A percentile compares a stretch with the other conserved stretches of the same genome.
Conservation (phyloP, 2,888 invertebrate species). For the Nymphalis c-album region DNA sequence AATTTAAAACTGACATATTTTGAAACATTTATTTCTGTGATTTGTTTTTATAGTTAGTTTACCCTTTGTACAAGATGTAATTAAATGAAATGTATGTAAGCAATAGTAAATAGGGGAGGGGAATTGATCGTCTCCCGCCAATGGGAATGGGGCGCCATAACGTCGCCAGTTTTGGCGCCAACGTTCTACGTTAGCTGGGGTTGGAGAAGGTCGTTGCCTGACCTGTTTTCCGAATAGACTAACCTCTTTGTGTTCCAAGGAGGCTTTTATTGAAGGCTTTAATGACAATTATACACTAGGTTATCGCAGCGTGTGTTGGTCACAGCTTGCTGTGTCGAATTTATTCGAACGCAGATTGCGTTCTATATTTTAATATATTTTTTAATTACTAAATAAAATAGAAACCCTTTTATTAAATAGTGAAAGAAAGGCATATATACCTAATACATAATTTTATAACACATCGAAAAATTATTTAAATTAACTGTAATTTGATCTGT, state of each 20-base stretch:
- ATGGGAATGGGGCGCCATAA: conserved; percentile 52
- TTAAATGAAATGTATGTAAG: not conserved
- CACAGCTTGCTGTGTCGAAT: not conserved
- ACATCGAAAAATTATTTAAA: no score
- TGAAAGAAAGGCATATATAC: no score
- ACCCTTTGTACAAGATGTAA: not conserved
- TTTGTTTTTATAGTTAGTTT: no score
- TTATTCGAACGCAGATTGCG: not conserved
- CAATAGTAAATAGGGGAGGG: not conserved
- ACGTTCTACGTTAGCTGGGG: conserved; percentile 55
- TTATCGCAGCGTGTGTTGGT: not conserved
- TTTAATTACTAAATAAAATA: not conserved
- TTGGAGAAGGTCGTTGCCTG: conserved; percentile 57
- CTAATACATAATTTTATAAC: no score
- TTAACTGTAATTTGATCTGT: no score
- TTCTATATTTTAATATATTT: not conserved
- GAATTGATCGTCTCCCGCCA: conserved; percentile 53
- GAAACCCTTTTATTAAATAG: not conserved
- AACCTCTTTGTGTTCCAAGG: conserved; percentile 17
- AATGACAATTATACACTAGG: not conserved
- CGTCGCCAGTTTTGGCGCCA: conserved; percentile 74
- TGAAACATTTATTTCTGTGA: no score
- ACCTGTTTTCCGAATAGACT: conserved; percentile 51
- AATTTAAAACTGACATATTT: no score
- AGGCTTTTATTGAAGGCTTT: conserved; percentile 8